A percentile compares a stretch with the other conserved stretches of the same genome.
Evolutionary conservation across 2,113 vertebrate species (phyloP).

Genomic region (Urocynchramus pylzowi): DNA sequence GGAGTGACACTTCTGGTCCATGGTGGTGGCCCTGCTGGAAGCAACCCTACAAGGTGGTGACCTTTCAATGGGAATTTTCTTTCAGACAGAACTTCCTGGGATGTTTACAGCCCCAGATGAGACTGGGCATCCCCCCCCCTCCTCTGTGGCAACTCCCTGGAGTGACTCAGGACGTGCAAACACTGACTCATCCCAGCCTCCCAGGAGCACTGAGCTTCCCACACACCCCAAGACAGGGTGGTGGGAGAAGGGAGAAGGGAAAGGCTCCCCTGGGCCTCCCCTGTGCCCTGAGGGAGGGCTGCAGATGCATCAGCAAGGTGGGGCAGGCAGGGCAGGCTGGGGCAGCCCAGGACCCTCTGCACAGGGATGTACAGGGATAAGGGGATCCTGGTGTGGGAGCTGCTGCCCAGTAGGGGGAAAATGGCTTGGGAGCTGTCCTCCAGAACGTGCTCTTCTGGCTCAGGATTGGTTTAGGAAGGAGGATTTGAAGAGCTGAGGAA

Average conservation of each 20-base stretch:
- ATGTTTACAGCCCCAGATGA: not conserved
- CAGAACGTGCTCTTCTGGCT: not conserved
- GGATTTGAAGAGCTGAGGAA: not conserved
- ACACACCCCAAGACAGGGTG: fast-evolving
- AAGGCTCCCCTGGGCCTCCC: fast-evolving
- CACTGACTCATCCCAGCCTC: not conserved
- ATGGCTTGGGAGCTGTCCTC: not conserved
- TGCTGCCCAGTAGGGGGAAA: not conserved
- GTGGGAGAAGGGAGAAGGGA: not conserved
- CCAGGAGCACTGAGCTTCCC: not conserved
- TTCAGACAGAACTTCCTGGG: not conserved
- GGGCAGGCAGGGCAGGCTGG: not conserved
- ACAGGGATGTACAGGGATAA: not conserved
- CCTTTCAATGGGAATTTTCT: not conserved
- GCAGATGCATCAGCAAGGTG: not conserved
- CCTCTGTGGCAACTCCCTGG: not conserved
- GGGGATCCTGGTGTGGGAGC: not conserved
- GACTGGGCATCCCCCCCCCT: not conserved
- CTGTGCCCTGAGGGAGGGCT: not conserved
- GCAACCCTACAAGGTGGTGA: not conserved
- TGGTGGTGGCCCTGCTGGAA: not conserved
- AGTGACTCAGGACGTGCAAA: not conserved
- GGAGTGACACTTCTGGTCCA: not conserved
- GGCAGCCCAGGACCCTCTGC: not conserved
- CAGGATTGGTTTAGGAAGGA: not conserved